These are phyloP conservation scores for Sebastes oblongus DNA, from an alignment of 2,797 vertebrate species.

Conservation along the genomic window DNA sequence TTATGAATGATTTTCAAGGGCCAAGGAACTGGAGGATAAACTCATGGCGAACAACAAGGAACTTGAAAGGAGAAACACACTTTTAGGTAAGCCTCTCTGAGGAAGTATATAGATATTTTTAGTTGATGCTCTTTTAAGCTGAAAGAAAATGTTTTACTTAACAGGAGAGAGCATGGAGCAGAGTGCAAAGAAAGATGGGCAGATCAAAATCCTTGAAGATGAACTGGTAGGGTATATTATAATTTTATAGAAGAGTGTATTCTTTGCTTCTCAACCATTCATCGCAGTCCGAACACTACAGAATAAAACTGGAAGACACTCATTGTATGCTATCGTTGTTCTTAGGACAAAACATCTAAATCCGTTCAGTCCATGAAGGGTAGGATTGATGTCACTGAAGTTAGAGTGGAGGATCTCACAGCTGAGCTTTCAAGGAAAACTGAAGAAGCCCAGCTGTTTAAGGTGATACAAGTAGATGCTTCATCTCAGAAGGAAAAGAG, in stretches of 20 bases:
- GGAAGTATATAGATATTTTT: background rate
- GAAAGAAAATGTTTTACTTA: constrained; percentile 48
- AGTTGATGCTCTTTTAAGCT: background rate
- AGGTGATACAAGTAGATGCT: constrained; percentile 58
- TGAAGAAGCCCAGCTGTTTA: constrained; percentile 58
- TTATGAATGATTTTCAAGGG: constrained; percentile 74
- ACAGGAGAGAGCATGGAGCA: constrained; percentile 82
- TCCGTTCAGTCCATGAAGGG: constrained; percentile 60
- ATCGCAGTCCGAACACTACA: background rate
- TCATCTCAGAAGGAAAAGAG: background rate
- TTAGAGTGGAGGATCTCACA: constrained; percentile 61
- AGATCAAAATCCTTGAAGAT: constrained; percentile 82
- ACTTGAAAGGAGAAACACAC: constrained; percentile 78
- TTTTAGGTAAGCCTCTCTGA: constrained; percentile 81
- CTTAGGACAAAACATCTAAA: constrained; percentile 69
- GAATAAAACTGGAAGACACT: background rate
- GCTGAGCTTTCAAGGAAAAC: constrained; percentile 71
- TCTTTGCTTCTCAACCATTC: background rate
- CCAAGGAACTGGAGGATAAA: constrained; percentile 76
- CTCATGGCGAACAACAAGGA: constrained; percentile 73
- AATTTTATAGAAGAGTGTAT: background rate
- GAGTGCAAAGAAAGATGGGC: constrained; percentile 80
- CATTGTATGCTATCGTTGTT: background rate
- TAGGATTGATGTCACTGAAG: constrained; percentile 50
- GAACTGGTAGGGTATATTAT: constrained; percentile 79